phyloP scores from a whole-genome alignment of 2,113 vertebrate genomes.

The Cavia aperea region DNA sequence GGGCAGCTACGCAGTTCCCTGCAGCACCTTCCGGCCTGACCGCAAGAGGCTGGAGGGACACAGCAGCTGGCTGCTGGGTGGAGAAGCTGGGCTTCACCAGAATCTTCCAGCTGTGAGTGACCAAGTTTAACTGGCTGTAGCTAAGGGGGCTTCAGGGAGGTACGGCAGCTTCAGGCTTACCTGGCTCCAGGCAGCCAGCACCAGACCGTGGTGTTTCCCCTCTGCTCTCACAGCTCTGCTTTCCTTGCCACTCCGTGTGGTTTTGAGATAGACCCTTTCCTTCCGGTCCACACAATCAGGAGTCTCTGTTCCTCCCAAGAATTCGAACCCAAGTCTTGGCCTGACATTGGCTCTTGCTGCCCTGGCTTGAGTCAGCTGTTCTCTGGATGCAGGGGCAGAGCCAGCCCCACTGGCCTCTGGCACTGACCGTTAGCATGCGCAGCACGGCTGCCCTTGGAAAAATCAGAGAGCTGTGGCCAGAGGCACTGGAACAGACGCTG shows the following conservation, averaged over 20 bases:
- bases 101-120: background rate
- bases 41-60: background rate
- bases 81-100: background rate
- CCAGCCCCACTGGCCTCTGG: background rate
- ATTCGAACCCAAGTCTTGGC: background rate
- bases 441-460: background rate
- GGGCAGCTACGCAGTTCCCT: background rate
- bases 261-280: background rate
- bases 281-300: background rate
- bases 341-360: background rate
- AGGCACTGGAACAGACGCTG: fast-evolving
- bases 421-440: background rate
- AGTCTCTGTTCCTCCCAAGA: background rate
- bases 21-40: background rate
- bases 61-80: background rate
- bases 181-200: background rate
- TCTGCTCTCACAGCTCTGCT: too few species aligned
- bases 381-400: background rate
- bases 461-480: background rate
- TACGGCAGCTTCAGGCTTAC: background rate
- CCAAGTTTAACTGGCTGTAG: background rate
- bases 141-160: background rate
- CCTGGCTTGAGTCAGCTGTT: background rate
- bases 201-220: background rate
- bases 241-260: background rate